Conservation (phyloP, 2,797 vertebrate species). For the Pteronotus mesoamericanus region DNA sequence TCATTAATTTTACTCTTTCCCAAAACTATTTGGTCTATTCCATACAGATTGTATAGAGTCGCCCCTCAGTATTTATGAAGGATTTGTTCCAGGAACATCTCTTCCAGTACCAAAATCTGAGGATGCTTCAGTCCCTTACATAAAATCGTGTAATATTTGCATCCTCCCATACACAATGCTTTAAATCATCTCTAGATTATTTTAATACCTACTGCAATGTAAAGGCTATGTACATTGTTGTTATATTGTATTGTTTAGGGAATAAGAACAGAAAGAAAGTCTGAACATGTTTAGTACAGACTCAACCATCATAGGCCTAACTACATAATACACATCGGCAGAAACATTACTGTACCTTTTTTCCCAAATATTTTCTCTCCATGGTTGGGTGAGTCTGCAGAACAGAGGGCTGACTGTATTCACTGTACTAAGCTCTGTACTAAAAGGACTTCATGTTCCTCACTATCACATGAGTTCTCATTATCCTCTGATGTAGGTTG, state of each 20-base stretch:
- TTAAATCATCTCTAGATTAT: background rate
- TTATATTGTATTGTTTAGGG: background rate
- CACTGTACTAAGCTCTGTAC: background rate
- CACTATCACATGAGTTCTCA: background rate
- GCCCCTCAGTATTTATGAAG: background rate
- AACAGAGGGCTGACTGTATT: background rate
- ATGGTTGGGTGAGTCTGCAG: background rate
- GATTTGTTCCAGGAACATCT: background rate
- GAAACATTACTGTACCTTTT: background rate
- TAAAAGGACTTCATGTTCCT: background rate
- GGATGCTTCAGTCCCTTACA: background rate
- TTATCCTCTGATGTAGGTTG: background rate
- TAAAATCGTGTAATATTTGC: background rate
- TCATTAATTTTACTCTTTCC: background rate
- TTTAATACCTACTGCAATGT: background rate
- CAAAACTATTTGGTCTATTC: background rate
- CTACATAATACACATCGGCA: background rate
- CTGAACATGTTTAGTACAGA: background rate
- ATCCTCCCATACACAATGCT: background rate
- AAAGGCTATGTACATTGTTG: background rate
- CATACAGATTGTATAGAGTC: rapidly evolving
- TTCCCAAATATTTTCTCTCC: background rate
- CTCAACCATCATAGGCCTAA: background rate
- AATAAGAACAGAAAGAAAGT: background rate
- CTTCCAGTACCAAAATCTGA: background rate